These are phyloP conservation scores for Trissonchulus latispiculum DNA, from an alignment of 2,888 invertebrate species.

Conservation along the genomic window DNA sequence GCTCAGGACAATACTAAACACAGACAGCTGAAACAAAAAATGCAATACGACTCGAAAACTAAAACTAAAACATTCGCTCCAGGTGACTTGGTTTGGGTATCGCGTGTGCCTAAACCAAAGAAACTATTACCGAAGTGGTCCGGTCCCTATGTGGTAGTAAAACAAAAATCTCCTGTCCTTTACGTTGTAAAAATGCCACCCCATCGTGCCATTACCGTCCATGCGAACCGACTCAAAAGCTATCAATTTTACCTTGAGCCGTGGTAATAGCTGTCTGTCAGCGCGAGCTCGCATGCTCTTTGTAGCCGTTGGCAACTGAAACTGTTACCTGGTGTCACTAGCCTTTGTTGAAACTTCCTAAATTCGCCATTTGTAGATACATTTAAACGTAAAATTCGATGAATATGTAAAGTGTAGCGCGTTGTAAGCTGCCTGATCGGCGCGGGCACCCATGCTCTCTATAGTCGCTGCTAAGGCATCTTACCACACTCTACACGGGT, in stretches of 20 bases:
- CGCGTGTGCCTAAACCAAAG: not conserved
- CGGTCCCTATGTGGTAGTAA: not conserved
- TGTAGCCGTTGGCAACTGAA: no score
- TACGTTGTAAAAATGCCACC: not conserved
- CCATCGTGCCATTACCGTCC: not conserved
- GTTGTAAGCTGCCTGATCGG: no score
- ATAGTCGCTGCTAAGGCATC: not conserved
- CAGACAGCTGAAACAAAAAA: not conserved
- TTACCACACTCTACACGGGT: no score
- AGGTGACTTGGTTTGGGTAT: not conserved
- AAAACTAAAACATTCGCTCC: not conserved
- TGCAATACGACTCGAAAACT: not conserved
- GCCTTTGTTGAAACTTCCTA: no score
- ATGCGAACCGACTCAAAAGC: not conserved
- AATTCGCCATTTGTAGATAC: no score
- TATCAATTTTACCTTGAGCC: no score
- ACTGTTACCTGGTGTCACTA: no score
- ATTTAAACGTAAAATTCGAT: no score
- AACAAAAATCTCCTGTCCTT: not conserved
- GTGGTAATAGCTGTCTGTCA: no score
- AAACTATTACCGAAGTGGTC: not conserved
- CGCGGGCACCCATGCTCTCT: not conserved
- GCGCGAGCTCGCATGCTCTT: no score
- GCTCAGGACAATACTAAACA: not conserved
- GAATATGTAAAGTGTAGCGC: no score